Evolutionary conservation across 2,797 vertebrate genomes (phyloP), one percentile per base, ranked within the genome.

Genomic region (Microctenopoma lineatum): DNA sequence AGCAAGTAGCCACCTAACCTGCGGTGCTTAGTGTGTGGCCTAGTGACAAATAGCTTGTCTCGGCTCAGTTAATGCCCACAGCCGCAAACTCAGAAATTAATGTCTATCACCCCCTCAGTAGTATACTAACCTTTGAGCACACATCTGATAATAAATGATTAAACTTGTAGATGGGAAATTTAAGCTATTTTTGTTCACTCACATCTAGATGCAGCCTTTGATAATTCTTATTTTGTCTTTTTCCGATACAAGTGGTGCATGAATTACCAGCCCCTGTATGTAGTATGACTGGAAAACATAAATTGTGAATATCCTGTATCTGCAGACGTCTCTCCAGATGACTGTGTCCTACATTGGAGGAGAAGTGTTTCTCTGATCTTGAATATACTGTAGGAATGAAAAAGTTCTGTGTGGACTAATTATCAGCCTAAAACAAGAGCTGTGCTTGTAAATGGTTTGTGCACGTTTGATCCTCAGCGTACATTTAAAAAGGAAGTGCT

Each of bases 61-160:
- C 79, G 71, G 88, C 70, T 90, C 88, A 79, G 84, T 87, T 85
- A 87, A 82, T 61, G 69, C 85, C 83, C 50, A 71, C 80, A 88
- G 90, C 81, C 73, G 81, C 39, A 25, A 84, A 87, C 83, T 73
- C 51, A 36, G 77, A 91, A 93, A 94, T 94, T 80, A 93, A 93
- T 93, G 90, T 89, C 93, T 93, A 91, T 86, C 84, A 75, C 78
- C 80, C 79, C 70, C 71, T 16, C 83, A 83, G 86, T 70, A 82
- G 89, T 87, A 84, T 76, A 75, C 86, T 94, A 92, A 94, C 90
- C 92, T 93, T 94, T 94, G 87, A 93, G 83, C 86, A 93, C 90
- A 91, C 89, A 90, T 93, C 80, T 88, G 84, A 92, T 93, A 92
- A 94, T 90, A 85, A 92, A 90, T 91, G 56, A 89, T 85, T 83